A percentile compares a stretch with the other conserved stretches of the same genome.
phyloP scores from a whole-genome alignment of 1,140 invertebrate genomes.

The Scylla paramamosain region DNA sequence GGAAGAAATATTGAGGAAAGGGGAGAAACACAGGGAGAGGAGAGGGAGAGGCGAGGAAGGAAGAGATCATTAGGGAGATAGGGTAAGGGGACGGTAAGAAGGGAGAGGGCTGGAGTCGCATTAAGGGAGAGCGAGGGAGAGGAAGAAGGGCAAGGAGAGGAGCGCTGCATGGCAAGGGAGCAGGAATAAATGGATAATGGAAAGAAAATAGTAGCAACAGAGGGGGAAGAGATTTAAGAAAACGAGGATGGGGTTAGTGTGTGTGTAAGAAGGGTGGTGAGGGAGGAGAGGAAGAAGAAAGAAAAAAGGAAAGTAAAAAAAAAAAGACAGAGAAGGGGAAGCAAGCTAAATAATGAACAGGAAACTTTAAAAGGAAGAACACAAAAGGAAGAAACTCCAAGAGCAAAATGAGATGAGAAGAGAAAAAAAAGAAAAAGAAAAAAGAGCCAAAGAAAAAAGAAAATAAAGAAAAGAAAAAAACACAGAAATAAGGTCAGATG shows the following conservation, averaged over 20 bases:
- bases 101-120: slow-evolving; percentile 44
- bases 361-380: not conserved
- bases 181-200: slow-evolving; percentile 41
- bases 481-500: slow-evolving; percentile 16
- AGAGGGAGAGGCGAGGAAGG: slow-evolving; percentile 58
- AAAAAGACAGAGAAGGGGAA: not conserved
- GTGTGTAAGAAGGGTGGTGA: slow-evolving; percentile 39
- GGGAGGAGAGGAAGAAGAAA: slow-evolving; percentile 39
- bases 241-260: not conserved
- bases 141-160: slow-evolving; percentile 26
- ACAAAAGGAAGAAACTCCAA: not conserved
- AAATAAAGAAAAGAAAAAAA: not conserved
- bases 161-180: not conserved
- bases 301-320: not conserved
- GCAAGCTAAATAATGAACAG: not conserved
- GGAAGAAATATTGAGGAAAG: slow-evolving; percentile 69
- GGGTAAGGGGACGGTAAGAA: slow-evolving; percentile 58
- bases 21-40: slow-evolving; percentile 56
- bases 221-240: not conserved
- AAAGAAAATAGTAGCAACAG: slow-evolving; percentile 36
- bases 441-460: not conserved
- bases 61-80: slow-evolving; percentile 73
- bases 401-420: not conserved
- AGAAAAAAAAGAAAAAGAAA: not conserved
- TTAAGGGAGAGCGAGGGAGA: slow-evolving; percentile 52